Evolutionary conservation across 92 coral and sea anemone species (phyloP).

Genomic region (Zoanthus sociatus): DNA sequence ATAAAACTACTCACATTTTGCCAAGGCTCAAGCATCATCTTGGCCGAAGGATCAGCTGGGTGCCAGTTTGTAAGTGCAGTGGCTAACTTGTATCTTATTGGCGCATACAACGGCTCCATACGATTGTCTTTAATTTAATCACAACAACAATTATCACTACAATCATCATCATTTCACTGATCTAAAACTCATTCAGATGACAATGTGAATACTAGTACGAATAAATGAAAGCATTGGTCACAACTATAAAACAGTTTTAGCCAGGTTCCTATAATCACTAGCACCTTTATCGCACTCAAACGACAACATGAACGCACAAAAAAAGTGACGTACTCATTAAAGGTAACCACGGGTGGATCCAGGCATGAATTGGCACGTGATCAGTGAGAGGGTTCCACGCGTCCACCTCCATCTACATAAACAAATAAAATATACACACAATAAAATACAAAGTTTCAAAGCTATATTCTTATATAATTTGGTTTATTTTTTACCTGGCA

Average conservation of each 20-base stretch:
- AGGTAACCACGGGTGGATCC: slow-evolving; percentile 99
- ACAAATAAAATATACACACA: background rate
- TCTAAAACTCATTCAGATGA: no score
- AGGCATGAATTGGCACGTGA: slow-evolving; percentile 91
- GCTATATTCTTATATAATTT: no score
- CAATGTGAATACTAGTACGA: no score
- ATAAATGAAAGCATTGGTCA: no score
- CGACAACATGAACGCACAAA: no score
- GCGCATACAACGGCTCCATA: slow-evolving; percentile 89
- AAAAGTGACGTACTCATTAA: slow-evolving; percentile 75
- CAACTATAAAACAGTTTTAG: no score
- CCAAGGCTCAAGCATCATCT: slow-evolving; percentile 98
- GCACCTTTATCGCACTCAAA: no score
- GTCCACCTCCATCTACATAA: slow-evolving; percentile 80
- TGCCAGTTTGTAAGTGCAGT: slow-evolving; percentile 99
- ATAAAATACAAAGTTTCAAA: no score
- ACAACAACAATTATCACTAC: background rate
- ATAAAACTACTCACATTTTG: slow-evolving; percentile 83
- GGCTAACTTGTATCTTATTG: slow-evolving; percentile 90
- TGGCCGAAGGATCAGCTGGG: slow-evolving; percentile 98
- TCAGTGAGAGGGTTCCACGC: slow-evolving; percentile 97
- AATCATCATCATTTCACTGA: no score
- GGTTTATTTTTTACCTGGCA: no score
- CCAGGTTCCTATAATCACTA: no score
- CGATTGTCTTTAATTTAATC: slow-evolving; percentile 60